A percentile compares a stretch with the other conserved stretches of the same genome.
phyloP scores from a whole-genome alignment of 2,888 invertebrate genomes.

The Malthinus seriepunctatus region DNA sequence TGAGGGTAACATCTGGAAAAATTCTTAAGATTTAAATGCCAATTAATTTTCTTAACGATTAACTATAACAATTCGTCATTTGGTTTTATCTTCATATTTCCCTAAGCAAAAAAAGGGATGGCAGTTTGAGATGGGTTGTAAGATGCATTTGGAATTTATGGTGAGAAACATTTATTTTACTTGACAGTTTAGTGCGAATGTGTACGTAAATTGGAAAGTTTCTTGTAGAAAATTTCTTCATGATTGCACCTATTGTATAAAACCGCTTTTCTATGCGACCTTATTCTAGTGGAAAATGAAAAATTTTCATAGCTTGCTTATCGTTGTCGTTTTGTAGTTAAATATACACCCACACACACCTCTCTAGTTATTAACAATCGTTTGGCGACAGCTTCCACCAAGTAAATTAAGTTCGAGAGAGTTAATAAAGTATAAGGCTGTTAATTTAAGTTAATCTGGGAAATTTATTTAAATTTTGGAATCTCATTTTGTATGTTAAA shows the following conservation, averaged over 20 bases:
- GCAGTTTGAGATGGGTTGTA: conserved; percentile 13
- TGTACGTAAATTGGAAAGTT: conserved; percentile 27
- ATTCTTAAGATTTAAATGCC: too few relatives aligned
- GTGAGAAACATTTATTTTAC: conserved; percentile 18
- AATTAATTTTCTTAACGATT: too few relatives aligned
- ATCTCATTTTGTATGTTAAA: conserved; percentile 29
- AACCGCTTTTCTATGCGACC: conserved; percentile 17
- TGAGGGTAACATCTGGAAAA: too few relatives aligned
- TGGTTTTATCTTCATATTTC: too few relatives aligned
- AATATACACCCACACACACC: conserved; percentile 10
- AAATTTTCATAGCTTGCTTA: conserved; percentile 21
- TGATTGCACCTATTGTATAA: conserved; percentile 25
- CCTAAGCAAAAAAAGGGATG: not conserved
- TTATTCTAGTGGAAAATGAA: conserved; percentile 25
- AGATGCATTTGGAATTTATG: conserved; percentile 22
- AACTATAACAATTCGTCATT: too few relatives aligned
- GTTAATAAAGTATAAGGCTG: conserved; percentile 30
- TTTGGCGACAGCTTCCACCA: not conserved
- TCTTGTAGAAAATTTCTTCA: conserved; percentile 22
- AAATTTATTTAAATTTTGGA: conserved; percentile 26
- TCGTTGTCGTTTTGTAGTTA: conserved; percentile 18
- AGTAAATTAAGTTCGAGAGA: not conserved
- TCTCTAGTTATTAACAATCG: not conserved
- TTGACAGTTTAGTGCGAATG: conserved; percentile 25
- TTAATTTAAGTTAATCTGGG: conserved; percentile 28